These are phyloP conservation scores for Prunella himalayana DNA, from an alignment of 2,113 vertebrate genomes.

Conservation along the genomic window DNA sequence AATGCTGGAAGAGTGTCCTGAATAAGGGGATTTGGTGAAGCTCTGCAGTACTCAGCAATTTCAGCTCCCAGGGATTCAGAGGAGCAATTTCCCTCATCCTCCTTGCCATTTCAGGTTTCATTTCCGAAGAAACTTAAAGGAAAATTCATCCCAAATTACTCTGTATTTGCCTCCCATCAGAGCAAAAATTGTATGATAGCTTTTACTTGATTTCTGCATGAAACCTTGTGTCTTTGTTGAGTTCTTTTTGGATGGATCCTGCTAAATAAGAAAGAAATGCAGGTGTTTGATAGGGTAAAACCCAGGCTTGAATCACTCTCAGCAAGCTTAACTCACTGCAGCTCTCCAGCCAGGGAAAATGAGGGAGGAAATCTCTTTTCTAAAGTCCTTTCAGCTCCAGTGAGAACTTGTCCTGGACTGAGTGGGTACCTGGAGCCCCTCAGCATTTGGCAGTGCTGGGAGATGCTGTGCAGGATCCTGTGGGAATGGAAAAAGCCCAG, in stretches of 20 bases:
- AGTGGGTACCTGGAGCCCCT: neutral
- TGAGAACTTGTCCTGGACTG: fast-evolving
- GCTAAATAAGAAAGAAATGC: neutral
- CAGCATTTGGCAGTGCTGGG: neutral
- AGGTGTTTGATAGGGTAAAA: neutral
- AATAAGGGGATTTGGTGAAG: slow-evolving; percentile 11
- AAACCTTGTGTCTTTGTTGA: neutral
- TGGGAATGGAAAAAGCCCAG: neutral
- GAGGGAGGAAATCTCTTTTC: neutral
- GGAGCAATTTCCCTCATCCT: neutral
- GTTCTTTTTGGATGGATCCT: neutral
- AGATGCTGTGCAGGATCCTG: neutral
- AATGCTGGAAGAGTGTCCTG: neutral
- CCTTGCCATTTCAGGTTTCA: neutral
- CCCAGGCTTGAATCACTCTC: neutral
- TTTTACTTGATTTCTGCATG: neutral
- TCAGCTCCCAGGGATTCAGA: neutral
- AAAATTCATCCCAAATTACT: neutral
- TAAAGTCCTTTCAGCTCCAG: neutral
- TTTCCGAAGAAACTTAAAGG: neutral
- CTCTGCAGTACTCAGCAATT: slow-evolving; percentile 21
- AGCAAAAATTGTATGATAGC: neutral
- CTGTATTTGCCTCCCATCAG: neutral
- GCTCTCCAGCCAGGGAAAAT: neutral
- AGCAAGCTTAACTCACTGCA: neutral